Conservation (phyloP, 1,140 invertebrate genomes). For the Drosophila obscura region DNA sequence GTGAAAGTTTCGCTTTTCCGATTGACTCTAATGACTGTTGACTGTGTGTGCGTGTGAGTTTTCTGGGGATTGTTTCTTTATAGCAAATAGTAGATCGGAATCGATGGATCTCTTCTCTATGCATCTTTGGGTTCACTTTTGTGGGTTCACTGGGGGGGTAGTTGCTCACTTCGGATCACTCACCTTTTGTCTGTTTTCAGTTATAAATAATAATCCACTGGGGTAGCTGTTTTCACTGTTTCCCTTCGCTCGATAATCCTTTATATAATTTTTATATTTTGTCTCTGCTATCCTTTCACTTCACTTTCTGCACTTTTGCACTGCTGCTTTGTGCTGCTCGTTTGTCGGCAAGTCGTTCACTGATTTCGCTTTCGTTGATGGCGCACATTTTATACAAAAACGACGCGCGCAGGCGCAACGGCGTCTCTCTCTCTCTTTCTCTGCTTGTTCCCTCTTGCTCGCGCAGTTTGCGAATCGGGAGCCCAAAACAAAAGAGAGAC, state of each 20-base stretch:
- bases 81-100: neutral
- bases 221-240: neutral
- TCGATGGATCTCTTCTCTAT: constrained; percentile 3
- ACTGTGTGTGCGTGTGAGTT: too few species aligned
- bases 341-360: constrained; percentile 70
- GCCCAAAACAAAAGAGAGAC: constrained; percentile 71
- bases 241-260: constrained; percentile 54
- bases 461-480: constrained; percentile 60
- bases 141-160: neutral
- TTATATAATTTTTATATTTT: constrained; percentile 50
- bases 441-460: constrained; percentile 6
- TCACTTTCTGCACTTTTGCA: constrained; percentile 42
- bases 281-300: constrained; percentile 68
- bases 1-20: constrained; percentile 59
- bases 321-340: constrained; percentile 48
- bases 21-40: constrained; percentile 38
- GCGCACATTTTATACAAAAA: constrained; percentile 75
- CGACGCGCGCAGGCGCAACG: constrained; percentile 61
- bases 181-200: constrained; percentile 47
- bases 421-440: constrained; percentile 28
- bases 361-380: constrained; percentile 76
- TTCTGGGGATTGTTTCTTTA: too few species aligned
- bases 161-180: constrained; percentile 33
- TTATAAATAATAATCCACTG: constrained; percentile 55
- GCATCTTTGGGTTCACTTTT: constrained; percentile 28